Evolutionary conservation across 2,888 invertebrate species (phyloP), one percentile per base, ranked within the genome.

Genomic region (Sipunculus nudus): DNA sequence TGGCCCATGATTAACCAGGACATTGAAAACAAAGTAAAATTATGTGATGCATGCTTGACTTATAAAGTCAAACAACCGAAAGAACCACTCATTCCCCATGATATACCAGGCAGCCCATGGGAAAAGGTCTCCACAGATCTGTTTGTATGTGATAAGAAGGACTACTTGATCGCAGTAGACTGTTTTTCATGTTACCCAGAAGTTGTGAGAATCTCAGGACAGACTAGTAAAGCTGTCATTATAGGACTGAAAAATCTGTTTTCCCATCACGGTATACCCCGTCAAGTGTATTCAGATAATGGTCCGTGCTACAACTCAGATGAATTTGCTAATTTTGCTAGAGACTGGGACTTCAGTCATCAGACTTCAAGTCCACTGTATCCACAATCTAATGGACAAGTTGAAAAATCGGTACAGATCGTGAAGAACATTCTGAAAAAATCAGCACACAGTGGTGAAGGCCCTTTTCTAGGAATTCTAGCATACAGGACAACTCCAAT

Each of bases 321-420:
- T 1, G 61, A 69, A 31, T 70, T 67, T 39, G 53, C 41, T 25
- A 13, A 57, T 13, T 61, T 64, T 48, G 49, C 53, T n/a, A n/a
- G n/a, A n/a, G n/a, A n/a, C n/a, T n/a, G n/a, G n/a, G n/a, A 38
- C 19, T 53, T 64, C 40, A 32, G 16, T 21, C 53, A 48, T 28
- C 46, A 43, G 13, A 68, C 63, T 4, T 70, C 59, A 5, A 61
- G 60, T 8, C 69, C 67, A 19, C 25, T 50, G 45, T 59, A 66
- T 40, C 53, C 56, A 29, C 68, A 69, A 39, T 49, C 65, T 16
- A 72, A 72, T 59, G 69, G 68, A 10, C 45, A 63, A 8, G 63
- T 65, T 13, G 70, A 72, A 59, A 66, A 62, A 31, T 29, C 59
- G 10, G 62, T 62, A 13, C 50, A 65, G 40, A 59, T 53, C 1